Conservation (phyloP, 1,140 invertebrate species). For the Rhizoglyphus robini region DNA sequence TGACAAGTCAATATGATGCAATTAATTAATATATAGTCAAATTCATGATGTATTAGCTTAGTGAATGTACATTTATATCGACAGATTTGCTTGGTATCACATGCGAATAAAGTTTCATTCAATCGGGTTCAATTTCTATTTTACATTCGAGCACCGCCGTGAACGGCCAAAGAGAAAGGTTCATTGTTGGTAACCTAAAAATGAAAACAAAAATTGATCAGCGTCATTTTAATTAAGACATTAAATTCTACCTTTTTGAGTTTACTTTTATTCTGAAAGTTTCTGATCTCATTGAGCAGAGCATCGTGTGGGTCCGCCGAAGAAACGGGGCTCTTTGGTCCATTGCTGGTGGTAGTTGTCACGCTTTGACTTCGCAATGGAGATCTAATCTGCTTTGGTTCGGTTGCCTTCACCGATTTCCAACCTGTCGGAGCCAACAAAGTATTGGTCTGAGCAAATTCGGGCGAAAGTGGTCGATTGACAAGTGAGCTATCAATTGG, state of each 20-base stretch:
- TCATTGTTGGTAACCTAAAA: background rate
- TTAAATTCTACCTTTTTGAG: background rate
- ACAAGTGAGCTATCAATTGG: background rate
- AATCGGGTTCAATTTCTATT: too few species aligned
- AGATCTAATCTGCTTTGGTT: conserved; percentile 2
- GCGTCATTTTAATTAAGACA: background rate
- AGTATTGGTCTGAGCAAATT: background rate
- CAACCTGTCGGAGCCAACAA: background rate
- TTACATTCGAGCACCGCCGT: background rate
- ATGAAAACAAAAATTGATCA: background rate
- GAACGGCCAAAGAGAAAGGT: background rate
- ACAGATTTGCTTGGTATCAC: too few species aligned
- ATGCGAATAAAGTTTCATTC: too few species aligned
- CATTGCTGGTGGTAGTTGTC: background rate
- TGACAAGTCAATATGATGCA: too few species aligned
- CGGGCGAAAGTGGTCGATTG: background rate
- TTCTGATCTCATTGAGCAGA: background rate
- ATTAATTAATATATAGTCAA: too few species aligned
- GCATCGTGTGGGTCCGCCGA: background rate
- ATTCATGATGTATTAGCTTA: too few species aligned
- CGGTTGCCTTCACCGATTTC: background rate
- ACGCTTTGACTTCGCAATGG: background rate
- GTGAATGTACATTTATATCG: too few species aligned
- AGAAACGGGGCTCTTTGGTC: background rate
- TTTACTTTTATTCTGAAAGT: conserved; percentile 10